These are phyloP conservation scores for Zeuzera pyrina DNA, from an alignment of 2,888 invertebrate genomes.

Conservation along the genomic window DNA sequence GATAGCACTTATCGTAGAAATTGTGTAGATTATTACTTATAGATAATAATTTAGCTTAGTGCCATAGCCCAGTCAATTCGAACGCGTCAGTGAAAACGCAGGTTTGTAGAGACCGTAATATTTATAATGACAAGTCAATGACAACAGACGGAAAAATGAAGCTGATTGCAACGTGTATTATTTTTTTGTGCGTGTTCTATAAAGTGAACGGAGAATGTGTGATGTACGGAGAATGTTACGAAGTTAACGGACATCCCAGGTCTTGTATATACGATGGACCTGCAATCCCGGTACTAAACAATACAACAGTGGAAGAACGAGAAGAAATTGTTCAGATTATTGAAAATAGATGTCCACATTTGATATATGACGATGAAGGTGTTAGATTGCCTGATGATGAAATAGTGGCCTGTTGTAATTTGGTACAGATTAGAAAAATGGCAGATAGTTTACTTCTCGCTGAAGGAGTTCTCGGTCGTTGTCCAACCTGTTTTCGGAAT, in stretches of 20 bases:
- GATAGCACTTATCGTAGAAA: slow-evolving; percentile 42
- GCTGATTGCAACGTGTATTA: slow-evolving; percentile 16
- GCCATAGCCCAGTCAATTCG: no score
- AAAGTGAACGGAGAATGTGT: slow-evolving; percentile 36
- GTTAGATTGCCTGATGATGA: slow-evolving; percentile 35
- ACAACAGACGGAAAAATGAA: slow-evolving; percentile 33
- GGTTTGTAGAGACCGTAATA: no score
- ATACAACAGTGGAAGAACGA: slow-evolving; percentile 36
- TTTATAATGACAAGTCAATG: slow-evolving; percentile 4
- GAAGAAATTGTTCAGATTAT: slow-evolving; percentile 47
- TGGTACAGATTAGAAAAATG: slow-evolving; percentile 65
- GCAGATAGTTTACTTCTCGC: slow-evolving; percentile 72
- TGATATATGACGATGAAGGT: slow-evolving; percentile 53
- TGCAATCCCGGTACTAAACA: slow-evolving; percentile 31
- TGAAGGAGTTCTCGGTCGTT: slow-evolving; percentile 80
- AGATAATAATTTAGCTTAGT: no score
- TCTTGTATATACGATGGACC: slow-evolving; percentile 32
- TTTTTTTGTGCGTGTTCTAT: slow-evolving; percentile 29
- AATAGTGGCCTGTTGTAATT: slow-evolving; percentile 75
- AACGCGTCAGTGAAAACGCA: no score
- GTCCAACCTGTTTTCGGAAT: slow-evolving; percentile 87
- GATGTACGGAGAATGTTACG: slow-evolving; percentile 40
- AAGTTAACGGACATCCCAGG: slow-evolving; percentile 29
- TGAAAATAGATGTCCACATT: slow-evolving; percentile 74
- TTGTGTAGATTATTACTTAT: slow-evolving; percentile 14